A percentile compares a stretch with the other conserved stretches of the same genome.
phyloP scores from a whole-genome alignment of 2,888 invertebrate species.

The Ichneumon xanthorius region DNA sequence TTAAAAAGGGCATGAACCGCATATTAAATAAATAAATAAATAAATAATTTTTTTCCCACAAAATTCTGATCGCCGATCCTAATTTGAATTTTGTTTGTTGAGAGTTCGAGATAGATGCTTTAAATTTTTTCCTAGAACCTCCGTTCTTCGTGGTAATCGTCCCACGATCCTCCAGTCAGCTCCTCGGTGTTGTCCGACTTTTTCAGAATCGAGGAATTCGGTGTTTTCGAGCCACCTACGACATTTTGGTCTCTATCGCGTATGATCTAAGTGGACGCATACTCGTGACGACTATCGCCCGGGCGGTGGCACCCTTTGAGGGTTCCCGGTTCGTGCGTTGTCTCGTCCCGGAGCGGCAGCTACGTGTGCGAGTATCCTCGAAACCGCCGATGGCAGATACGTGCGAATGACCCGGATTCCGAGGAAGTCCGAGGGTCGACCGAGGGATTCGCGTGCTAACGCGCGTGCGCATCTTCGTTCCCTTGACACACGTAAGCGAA shows the following conservation, averaged over 20 bases:
- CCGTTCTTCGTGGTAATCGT: constrained; percentile 6
- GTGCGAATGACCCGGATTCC: constrained; percentile 64
- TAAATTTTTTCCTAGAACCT: neutral
- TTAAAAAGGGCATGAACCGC: too few relatives aligned
- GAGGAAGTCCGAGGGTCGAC: constrained; percentile 35
- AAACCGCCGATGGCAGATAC: constrained; percentile 60
- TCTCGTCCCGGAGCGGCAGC: neutral
- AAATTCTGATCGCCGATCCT: neutral
- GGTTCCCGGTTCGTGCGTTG: constrained; percentile 39
- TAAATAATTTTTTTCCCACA: neutral
- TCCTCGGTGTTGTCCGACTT: neutral
- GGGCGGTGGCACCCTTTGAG: constrained; percentile 67
- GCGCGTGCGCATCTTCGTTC: constrained; percentile 5
- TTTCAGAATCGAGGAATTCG: constrained; percentile 8
- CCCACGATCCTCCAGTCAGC: neutral
- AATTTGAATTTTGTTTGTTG: neutral
- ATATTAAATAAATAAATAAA: too few relatives aligned
- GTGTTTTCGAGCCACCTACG: constrained; percentile 29
- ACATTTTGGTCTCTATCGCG: constrained; percentile 62
- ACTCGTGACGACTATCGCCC: constrained; percentile 31
- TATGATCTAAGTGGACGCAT: constrained; percentile 42
- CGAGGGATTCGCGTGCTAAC: constrained; percentile 10
- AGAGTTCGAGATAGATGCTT: neutral
- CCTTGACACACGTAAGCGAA: constrained; percentile 16
- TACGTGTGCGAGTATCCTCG: constrained; percentile 27